These are phyloP conservation scores for Argyrosomus japonicus DNA, from an alignment of 2,113 vertebrate species.

Conservation along the genomic window DNA sequence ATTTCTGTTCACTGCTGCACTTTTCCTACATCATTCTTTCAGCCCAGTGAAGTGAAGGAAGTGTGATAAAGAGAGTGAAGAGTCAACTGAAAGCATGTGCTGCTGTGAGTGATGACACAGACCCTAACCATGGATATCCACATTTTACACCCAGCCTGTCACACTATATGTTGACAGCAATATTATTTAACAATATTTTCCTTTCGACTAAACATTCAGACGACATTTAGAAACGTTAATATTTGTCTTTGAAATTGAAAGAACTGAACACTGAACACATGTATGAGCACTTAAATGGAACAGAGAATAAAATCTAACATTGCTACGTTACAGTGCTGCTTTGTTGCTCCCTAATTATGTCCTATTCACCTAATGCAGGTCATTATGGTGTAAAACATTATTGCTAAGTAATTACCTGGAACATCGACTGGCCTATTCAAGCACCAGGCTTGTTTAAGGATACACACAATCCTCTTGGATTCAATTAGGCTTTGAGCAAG, in stretches of 20 bases:
- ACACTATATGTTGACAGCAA: too few species aligned
- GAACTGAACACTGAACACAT: background rate
- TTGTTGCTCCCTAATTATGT: constrained; percentile 31
- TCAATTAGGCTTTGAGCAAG: constrained; percentile 49
- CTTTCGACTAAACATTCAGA: too few species aligned
- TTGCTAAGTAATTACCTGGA: constrained; percentile 52
- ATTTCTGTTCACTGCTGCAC: background rate
- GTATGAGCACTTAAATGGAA: background rate
- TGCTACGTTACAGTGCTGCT: background rate
- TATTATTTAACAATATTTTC: too few species aligned
- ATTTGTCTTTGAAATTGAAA: background rate
- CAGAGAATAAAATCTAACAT: background rate
- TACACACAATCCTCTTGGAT: constrained; percentile 43
- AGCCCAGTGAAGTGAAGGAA: too few species aligned
- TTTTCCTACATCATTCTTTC: background rate
- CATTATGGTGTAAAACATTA: constrained; percentile 38
- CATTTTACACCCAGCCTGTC: too few species aligned
- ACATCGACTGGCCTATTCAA: constrained; percentile 37
- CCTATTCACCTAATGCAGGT: constrained; percentile 25
- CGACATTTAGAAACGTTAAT: too few species aligned
- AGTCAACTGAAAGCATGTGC: background rate
- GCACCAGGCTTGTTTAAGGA: constrained; percentile 42
- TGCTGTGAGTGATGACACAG: background rate
- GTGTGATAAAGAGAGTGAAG: background rate
- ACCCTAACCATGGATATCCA: too few species aligned